Base-by-base conservation (phyloP, 2,888 invertebrate species). In the Isoperla grammatica region DNA sequence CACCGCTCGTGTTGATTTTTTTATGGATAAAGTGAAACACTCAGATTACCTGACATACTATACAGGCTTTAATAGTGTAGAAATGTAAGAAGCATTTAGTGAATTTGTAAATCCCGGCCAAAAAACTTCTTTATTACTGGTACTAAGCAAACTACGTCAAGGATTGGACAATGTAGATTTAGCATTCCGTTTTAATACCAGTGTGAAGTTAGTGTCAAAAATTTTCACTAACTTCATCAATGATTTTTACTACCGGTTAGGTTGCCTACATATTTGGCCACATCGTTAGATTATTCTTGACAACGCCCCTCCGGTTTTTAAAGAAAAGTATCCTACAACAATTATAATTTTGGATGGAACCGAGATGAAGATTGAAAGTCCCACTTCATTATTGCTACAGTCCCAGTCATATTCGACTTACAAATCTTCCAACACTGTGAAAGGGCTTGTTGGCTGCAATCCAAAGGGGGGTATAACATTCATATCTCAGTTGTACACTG, bases 271-370 rank as follows among this genome's bases (percentile, higher is more conserved):
- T 46, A 23, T 56, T 23, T 56, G 45, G 46, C 56, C 56, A n/a
- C 56, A 56, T 46, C 11, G 56, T 4, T 15, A 56, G 8, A 29
- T 29, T n/a, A 56, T 56, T n/a, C 8, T 56, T 17, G 19, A 46
- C 43, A 35, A 37, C 23, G 13, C 56, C 11, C 56, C 56, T 23
- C n/a, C 22, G 13, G 56, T 17, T 11, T 56, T 56, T 13, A 45
- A 45, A 29, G 35, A 56, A 45, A 45, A 45, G 15, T 15, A 46
- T 48, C 45, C 56, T 4, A 39, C 35, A 17, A 35, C 35, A 12
- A 29, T 56, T 6, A 35, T 56, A 17, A 56, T 56, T 46, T 29
- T 56, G n/a, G 46, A 56, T 56, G 56, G 46, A 29, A 56, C 56
- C 1, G 56, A 56, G 37, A 48, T 56, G 46, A 56, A 45, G 29